Conservation (phyloP, 2,113 vertebrate species). For the Panurus biarmicus region DNA sequence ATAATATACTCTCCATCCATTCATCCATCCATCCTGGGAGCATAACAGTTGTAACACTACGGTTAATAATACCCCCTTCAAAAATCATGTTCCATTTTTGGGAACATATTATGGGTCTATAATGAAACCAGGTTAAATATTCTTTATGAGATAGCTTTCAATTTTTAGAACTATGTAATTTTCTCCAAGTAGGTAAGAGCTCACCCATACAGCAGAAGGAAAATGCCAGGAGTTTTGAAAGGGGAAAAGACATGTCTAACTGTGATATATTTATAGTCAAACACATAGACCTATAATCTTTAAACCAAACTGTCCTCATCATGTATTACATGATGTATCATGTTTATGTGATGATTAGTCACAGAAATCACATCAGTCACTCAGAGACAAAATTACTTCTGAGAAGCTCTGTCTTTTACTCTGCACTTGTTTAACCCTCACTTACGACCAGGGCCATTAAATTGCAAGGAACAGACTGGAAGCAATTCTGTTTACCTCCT, state of each 20-base stretch:
- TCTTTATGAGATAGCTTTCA: background rate
- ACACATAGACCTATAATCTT: background rate
- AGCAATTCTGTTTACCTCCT: background rate
- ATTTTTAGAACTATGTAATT: background rate
- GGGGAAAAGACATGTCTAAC: background rate
- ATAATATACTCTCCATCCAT: background rate
- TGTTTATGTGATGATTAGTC: background rate
- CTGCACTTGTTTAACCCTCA: background rate
- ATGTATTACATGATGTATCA: background rate
- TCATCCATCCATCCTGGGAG: background rate
- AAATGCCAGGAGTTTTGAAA: background rate
- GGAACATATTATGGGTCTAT: background rate
- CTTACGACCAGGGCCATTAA: background rate
- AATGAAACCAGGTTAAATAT: conserved; percentile 4
- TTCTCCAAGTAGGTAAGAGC: background rate
- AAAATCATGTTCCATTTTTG: conserved; percentile 22
- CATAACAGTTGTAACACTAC: background rate
- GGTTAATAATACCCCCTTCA: conserved; percentile 14
- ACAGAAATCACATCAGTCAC: background rate
- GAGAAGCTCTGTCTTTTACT: background rate
- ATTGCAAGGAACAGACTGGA: background rate
- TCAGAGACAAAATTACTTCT: background rate
- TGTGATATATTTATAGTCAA: background rate
- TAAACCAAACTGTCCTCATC: background rate
- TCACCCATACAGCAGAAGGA: background rate